Percentiles rank a stretch among this genome's conserved stretches.
These are phyloP conservation scores for Cottoperca gobio DNA, from an alignment of 2,797 vertebrate species.

Conservation along the genomic window DNA sequence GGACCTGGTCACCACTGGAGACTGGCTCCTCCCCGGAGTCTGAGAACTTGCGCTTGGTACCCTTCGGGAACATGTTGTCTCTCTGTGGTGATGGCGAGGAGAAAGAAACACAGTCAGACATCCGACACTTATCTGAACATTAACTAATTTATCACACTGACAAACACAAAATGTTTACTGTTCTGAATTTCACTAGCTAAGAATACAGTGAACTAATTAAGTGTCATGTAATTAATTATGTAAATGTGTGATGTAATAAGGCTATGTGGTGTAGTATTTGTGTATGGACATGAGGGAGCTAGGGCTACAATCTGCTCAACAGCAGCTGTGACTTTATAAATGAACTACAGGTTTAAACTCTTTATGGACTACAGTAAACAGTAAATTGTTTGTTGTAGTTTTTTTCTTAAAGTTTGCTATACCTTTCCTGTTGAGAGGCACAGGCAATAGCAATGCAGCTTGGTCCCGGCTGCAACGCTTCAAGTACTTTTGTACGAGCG, in stretches of 20 bases:
- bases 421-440: conserved; percentile 87
- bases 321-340: conserved; percentile 66
- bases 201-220: conserved; percentile 47
- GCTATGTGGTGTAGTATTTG: conserved; percentile 66
- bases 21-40: conserved; percentile 88
- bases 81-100: conserved; percentile 66
- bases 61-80: conserved; percentile 93
- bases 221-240: conserved; percentile 64
- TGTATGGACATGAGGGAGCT: conserved; percentile 61
- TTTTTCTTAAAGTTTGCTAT: conserved; percentile 83
- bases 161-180: conserved; percentile 59
- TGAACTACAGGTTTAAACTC: conserved; percentile 63
- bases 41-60: conserved; percentile 94
- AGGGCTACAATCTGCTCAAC: conserved; percentile 63
- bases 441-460: conserved; percentile 85
- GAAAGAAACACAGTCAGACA: conserved; percentile 67
- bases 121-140: conserved; percentile 22
- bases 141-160: conserved; percentile 61
- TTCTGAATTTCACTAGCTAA: conserved; percentile 60
- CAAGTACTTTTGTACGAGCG: conserved; percentile 86
- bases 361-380: conserved; percentile 70
- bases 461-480: conserved; percentile 84
- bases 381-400: conserved; percentile 73
- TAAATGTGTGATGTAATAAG: conserved; percentile 60
- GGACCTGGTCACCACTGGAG: conserved; percentile 82